A percentile compares a stretch with the other conserved stretches of the same genome.
phyloP scores from a whole-genome alignment of 2,888 invertebrate genomes.

The Atethmia centrago region DNA sequence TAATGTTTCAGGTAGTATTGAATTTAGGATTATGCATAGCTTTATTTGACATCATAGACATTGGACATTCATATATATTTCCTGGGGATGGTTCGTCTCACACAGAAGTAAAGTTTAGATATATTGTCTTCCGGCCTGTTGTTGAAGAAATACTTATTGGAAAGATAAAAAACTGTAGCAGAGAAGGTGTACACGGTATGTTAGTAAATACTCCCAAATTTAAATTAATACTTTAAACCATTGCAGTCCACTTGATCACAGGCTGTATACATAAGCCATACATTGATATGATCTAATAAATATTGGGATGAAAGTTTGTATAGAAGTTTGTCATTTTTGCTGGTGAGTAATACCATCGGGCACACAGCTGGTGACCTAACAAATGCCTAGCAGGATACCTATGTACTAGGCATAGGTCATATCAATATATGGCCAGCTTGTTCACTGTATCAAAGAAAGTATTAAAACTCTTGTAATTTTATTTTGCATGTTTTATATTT shows the following conservation, averaged over 20 bases:
- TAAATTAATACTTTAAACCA: not conserved
- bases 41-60: conserved; percentile 96
- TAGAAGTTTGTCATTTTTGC: not conserved
- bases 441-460: not conserved
- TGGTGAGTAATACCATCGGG: not conserved
- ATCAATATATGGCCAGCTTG: not conserved
- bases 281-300: not conserved
- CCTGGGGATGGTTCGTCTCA: conserved; percentile 99
- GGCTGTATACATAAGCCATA: not conserved
- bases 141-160: conserved; percentile 98
- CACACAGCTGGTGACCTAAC: no score
- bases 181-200: conserved; percentile 97
- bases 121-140: conserved; percentile 98
- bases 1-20: conserved; percentile 94
- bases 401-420: not conserved
- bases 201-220: conserved; percentile 8
- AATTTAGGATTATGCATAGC: conserved; percentile 99
- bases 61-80: conserved; percentile 97
- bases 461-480: not conserved
- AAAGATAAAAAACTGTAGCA: conserved; percentile 97
- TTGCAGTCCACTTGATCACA: not conserved
- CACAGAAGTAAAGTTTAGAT: conserved; percentile 97
- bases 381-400: not conserved
- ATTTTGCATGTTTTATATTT: conserved; percentile 70
- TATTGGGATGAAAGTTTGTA: not conserved